phyloP scores from a whole-genome alignment of 2,113 vertebrate genomes.

The Saimiri boliviensis region DNA sequence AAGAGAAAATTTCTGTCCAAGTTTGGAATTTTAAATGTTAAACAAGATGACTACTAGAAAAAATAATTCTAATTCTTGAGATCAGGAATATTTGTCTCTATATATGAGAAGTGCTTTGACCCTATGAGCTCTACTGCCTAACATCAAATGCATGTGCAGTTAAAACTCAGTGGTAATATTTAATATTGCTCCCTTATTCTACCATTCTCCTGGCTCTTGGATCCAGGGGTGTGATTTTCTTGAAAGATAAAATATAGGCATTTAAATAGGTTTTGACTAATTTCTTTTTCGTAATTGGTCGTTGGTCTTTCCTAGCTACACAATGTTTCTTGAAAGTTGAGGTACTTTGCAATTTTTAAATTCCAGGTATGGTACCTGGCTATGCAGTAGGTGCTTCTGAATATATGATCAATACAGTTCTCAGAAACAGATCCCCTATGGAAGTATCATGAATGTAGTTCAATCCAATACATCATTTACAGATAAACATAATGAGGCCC shows the following conservation, averaged over 20 bases:
- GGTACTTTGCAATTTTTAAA: not conserved
- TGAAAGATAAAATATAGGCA: constrained; percentile 14
- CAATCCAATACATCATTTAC: not conserved
- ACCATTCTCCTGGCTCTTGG: not conserved
- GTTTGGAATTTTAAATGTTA: not conserved
- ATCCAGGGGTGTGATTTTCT: not conserved
- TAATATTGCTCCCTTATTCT: not conserved
- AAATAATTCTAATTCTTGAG: not conserved
- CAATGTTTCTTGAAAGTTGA: not conserved
- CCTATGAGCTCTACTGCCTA: not conserved
- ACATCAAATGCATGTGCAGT: not conserved
- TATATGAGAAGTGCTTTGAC: not conserved
- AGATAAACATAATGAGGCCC: not conserved
- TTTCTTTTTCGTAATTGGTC: not conserved
- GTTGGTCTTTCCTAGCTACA: not conserved
- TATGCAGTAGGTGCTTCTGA: not conserved
- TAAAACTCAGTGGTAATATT: not conserved
- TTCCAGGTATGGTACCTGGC: not conserved
- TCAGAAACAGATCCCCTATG: not conserved
- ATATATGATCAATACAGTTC: not conserved
- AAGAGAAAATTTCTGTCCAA: not conserved
- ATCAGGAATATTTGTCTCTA: not conserved
- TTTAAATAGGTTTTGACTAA: constrained; percentile 36
- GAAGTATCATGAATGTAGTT: not conserved
- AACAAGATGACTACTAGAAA: not conserved